These are phyloP conservation scores for Mallotus villosus DNA, from an alignment of 2,797 vertebrate genomes.

Conservation along the genomic window DNA sequence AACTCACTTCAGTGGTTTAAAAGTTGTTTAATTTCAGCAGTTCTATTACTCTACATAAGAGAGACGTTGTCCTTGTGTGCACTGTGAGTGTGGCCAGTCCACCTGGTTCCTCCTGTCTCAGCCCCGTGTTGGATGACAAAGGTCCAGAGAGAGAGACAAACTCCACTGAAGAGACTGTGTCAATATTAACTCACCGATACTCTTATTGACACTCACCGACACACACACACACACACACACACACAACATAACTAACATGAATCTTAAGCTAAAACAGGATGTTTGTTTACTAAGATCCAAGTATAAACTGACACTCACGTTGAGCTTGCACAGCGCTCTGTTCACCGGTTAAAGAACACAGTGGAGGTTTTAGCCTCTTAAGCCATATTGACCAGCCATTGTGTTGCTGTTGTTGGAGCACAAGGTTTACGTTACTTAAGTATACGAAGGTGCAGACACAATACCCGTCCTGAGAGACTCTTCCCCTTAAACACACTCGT, in stretches of 20 bases:
- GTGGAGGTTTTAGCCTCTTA: neutral
- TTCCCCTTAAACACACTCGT: neutral
- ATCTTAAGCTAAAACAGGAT: neutral
- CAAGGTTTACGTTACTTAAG: neutral
- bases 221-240: neutral
- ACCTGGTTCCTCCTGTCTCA: too few species aligned
- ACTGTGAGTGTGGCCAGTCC: too few species aligned
- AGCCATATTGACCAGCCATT: neutral
- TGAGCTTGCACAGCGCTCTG: neutral
- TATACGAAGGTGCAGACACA: neutral
- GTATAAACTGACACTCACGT: neutral
- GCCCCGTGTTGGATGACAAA: too few species aligned
- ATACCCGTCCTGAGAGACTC: neutral
- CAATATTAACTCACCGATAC: neutral
- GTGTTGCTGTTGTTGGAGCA: neutral
- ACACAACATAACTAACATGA: neutral
- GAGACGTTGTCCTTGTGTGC: too few species aligned
- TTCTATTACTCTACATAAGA: too few species aligned
- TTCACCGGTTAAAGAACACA: neutral
- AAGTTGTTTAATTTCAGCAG: too few species aligned
- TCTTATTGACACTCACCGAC: neutral
- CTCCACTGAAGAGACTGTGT: neutral
- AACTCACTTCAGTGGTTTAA: too few species aligned
- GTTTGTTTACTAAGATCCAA: neutral
- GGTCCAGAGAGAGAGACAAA: neutral